Evolutionary conservation across 2,797 vertebrate species (phyloP).

Genomic region (Acropternis orthonyx): DNA sequence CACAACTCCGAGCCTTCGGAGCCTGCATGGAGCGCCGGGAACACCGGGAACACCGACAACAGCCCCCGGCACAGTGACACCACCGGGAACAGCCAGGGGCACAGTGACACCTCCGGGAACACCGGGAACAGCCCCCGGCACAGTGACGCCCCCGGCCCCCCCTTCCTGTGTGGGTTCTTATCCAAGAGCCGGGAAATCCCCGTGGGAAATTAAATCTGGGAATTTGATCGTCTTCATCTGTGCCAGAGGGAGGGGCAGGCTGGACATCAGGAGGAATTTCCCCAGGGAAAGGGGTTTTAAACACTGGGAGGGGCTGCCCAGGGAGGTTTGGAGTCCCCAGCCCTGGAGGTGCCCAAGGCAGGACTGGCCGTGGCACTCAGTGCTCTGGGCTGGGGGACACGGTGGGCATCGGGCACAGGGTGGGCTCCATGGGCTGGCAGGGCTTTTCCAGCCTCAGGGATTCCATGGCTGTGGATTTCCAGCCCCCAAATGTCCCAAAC

Average conservation of each 20-base stretch:
- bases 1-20: constrained; percentile 83
- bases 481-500: background rate
- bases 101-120: background rate
- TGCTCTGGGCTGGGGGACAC: too few species aligned
- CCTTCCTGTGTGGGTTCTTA: background rate
- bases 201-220: background rate
- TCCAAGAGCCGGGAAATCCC: too few species aligned
- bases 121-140: constrained; percentile 58
- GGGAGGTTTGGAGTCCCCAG: too few species aligned
- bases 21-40: constrained; percentile 86
- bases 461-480: background rate
- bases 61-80: background rate
- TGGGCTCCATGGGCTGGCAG: too few species aligned
- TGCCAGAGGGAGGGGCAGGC: rapidly evolving
- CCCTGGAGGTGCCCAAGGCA: background rate
- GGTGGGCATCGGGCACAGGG: background rate
- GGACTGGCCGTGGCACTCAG: rapidly evolving
- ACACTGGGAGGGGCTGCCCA: background rate
- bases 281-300: background rate
- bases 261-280: background rate
- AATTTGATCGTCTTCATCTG: rapidly evolving
- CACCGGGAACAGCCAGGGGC: constrained; percentile 63
- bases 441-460: too few species aligned
- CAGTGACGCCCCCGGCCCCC: background rate
- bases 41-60: constrained; percentile 24